Percentiles rank a stretch among this genome's conserved stretches.
phyloP scores from a whole-genome alignment of 2,113 vertebrate genomes.

The Erinaceus europaeus region DNA sequence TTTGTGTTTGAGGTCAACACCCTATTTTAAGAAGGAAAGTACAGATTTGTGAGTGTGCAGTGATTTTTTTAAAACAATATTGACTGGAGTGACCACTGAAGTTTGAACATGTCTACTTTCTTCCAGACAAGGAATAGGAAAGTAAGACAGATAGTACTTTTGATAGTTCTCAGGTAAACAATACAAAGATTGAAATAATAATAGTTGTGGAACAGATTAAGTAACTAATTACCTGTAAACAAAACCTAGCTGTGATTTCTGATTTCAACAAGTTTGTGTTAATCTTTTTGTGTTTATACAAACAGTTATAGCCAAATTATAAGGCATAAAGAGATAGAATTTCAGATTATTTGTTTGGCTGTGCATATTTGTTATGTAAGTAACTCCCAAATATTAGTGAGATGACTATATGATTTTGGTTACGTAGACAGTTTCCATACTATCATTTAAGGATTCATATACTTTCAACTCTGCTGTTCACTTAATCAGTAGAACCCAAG shows the following conservation, averaged over 20 bases:
- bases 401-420: background rate
- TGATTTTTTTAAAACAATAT: constrained; percentile 45
- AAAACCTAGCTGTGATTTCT: constrained; percentile 37
- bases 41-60: constrained; percentile 40
- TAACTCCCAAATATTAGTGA: background rate
- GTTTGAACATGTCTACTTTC: constrained; percentile 35
- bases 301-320: background rate
- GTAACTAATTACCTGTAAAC: constrained; percentile 47
- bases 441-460: background rate
- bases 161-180: constrained; percentile 46
- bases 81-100: background rate
- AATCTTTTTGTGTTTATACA: background rate
- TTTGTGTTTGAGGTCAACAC: constrained; percentile 72
- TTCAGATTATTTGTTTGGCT: background rate
- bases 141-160: constrained; percentile 8
- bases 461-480: background rate
- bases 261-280: background rate
- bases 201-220: background rate
- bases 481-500: background rate
- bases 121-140: background rate
- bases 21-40: constrained; percentile 60
- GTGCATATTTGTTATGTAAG: background rate
- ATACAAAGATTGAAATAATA: background rate
- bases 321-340: background rate
- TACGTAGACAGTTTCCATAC: background rate